Base-by-base conservation (phyloP, 2,113 vertebrate genomes). In the Furnarius figulus region DNA sequence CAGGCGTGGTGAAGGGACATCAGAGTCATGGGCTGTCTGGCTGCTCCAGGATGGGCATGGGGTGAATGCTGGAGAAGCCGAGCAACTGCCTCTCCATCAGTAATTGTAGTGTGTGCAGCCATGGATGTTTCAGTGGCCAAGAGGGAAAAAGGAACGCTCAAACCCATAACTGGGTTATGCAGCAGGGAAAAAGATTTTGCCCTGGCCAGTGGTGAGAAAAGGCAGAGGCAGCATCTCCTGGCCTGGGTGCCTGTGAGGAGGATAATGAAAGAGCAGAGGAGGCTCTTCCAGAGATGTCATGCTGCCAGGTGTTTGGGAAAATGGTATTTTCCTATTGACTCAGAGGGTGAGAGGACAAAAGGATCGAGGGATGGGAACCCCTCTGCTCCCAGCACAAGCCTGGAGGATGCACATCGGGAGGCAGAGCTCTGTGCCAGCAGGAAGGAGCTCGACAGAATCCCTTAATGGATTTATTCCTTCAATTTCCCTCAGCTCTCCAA, bases 31-130 rank as follows among this genome's bases (percentile, higher is more conserved):
- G 44, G 42, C 22, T 39, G 75, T 55, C 11, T 19, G 6, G 20
- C 33, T 79, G 81, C 39, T 3, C 17, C 7, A 3, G 40, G 46
- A 61, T 7, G 75, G 89, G 75, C 53, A 9, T 10, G 12, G 15
- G 1, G 0, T 2, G 81, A n/a, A 37, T 0, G 59, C 40, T 6
- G 63, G n/a, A 83, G 58, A 79, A 86, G 71, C 62, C 67, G 11
- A 14, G 13, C 30, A 5, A 8, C 24, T 3, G 33, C 4, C 4
- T 2, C 27, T 53, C 42, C 33, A 2, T 17, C 49, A 5, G 12
- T 12, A 21, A 24, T 7, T 15, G 62, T 31, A 8, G 14, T 0
- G 4, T 2, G 39, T 2, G 39, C 27, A 25, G 58, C 2, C 3
- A 1, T 5, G 44, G 92, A 6, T 4, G 5, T 12, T 46, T 18